phyloP scores from a whole-genome alignment of 2,797 vertebrate genomes.

The Semotilus atromaculatus region DNA sequence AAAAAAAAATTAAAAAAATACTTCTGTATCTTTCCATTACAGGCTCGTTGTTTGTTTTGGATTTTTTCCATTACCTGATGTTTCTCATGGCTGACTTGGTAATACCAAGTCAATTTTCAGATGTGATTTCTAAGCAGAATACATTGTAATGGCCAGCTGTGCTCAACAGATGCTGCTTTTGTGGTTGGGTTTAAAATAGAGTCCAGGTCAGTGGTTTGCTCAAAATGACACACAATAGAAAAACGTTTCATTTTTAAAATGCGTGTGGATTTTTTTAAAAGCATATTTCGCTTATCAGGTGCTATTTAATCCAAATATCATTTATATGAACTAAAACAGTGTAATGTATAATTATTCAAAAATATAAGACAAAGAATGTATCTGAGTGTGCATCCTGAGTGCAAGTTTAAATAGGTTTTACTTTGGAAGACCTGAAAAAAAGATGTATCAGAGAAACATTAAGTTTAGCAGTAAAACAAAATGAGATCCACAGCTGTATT shows the following conservation, averaged over 20 bases:
- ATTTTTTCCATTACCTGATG: neutral
- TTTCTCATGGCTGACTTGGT: neutral
- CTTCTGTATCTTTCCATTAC: neutral
- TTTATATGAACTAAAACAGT: too few relatives aligned
- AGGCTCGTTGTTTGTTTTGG: neutral
- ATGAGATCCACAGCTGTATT: neutral
- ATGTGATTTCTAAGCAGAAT: neutral
- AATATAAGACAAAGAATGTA: neutral
- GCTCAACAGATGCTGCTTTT: neutral
- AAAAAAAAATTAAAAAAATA: neutral
- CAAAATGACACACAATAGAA: neutral
- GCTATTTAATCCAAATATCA: neutral
- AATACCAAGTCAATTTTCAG: neutral
- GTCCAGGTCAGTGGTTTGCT: neutral
- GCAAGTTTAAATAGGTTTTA: neutral
- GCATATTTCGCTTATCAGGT: neutral
- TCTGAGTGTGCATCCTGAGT: neutral
- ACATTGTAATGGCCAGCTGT: neutral
- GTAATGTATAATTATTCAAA: neutral
- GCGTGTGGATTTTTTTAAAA: neutral
- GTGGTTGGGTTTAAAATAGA: constrained; percentile 1
- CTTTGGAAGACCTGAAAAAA: neutral
- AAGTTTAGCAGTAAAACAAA: neutral
- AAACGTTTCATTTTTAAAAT: neutral
- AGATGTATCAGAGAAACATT: neutral